Base-by-base conservation (phyloP, 2,797 vertebrate species). In the Rhabdomys pumilio region DNA sequence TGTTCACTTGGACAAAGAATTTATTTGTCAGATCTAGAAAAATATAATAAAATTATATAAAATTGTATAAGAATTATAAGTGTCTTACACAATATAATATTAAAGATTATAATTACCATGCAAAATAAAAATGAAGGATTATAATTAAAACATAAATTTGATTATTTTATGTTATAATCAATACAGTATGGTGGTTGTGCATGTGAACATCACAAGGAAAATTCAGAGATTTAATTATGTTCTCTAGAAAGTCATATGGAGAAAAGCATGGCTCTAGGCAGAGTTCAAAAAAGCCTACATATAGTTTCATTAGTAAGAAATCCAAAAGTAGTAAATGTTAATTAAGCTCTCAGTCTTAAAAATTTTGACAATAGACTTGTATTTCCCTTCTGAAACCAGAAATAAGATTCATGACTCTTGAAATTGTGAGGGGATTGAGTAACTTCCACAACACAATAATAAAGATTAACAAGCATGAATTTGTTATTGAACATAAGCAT, bases 171-270 rank as follows among this genome's bases (percentile, higher is more conserved):
- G 50, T 29, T 93, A 12, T 44, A 55, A 41, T 90, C 20, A 93
- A 84, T 22, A 61, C 44, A 53, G 57, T 59, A 5, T 12, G 41
- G 1, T 76, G 24, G n/a, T 41, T 3, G 1, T 34, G 2, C 26
- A 44, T 75, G 7, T 26, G 19, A 72, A 65, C 0, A 4, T 50
- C 19, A 61, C 59, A 31, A 44, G 72, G 38, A 19, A 15, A 38
- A 15, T 67, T 84, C 57, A 55, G 50, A 61, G 83, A 93, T 93
- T 95, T 3, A n/a, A 57, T 72, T 92, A 17, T 57, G 20, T 57
- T 8, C 7, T 38, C 44, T 87, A 59, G n/a, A 59, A 94, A 15
- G 47, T 59, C 0, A 20, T 15, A 65, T 53, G 38, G 0, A 53
- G 3, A 76, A 81, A 87, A 29, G 44, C n/a, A 53, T 61, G 41